phyloP scores from a whole-genome alignment of 2,113 vertebrate genomes.

The Pollachius pollachius region DNA sequence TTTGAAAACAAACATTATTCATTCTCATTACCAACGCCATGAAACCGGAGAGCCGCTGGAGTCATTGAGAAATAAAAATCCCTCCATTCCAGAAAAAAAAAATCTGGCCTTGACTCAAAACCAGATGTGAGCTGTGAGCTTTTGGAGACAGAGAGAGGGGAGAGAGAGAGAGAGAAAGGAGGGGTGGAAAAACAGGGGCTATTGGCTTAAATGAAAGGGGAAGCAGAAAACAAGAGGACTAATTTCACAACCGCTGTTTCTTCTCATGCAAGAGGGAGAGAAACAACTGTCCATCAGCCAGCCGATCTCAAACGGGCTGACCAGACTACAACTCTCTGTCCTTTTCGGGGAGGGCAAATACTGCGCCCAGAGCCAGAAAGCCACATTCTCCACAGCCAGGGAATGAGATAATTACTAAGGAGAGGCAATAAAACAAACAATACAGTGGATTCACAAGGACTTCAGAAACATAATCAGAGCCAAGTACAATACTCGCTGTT shows the following conservation, averaged over 20 bases:
- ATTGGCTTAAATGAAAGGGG: slow-evolving; percentile 32
- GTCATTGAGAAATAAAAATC: slow-evolving; percentile 68
- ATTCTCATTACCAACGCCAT: slow-evolving; percentile 46
- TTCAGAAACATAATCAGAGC: not conserved
- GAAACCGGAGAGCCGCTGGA: slow-evolving; percentile 65
- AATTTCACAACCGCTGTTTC: slow-evolving; percentile 54
- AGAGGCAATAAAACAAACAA: not conserved
- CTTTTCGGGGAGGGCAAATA: slow-evolving; percentile 29
- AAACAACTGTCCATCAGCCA: slow-evolving; percentile 26
- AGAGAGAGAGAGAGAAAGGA: not conserved
- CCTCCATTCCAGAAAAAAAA: slow-evolving; percentile 69
- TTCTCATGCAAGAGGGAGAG: slow-evolving; percentile 45
- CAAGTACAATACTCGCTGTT: not conserved
- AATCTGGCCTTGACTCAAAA: slow-evolving; percentile 72
- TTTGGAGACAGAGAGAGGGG: slow-evolving; percentile 16
- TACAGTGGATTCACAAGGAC: not conserved
- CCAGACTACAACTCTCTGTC: not conserved
- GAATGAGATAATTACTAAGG: not conserved
- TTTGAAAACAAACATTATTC: slow-evolving; percentile 53
- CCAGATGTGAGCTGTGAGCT: slow-evolving; percentile 71
- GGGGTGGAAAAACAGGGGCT: not conserved
- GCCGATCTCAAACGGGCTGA: slow-evolving; percentile 19
- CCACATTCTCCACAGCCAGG: slow-evolving; percentile 15
- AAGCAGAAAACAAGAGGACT: slow-evolving; percentile 29
- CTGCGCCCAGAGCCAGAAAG: slow-evolving; percentile 32